Evolutionary conservation across 2,888 invertebrate species (phyloP).

Genomic region (Philopedon plagiatum): DNA sequence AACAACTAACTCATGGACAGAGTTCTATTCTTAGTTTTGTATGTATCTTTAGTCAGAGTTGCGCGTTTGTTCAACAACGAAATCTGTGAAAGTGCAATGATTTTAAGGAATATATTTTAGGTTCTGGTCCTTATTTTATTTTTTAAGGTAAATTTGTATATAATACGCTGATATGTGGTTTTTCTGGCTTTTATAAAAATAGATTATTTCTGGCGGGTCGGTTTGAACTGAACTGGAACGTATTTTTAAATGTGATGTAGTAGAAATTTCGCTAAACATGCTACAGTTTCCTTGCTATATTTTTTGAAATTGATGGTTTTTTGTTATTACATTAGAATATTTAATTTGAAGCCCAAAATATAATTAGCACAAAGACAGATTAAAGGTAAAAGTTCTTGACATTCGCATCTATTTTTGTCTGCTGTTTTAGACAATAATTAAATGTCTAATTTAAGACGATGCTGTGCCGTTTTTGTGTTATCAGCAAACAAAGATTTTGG

Average conservation of each 20-base stretch:
- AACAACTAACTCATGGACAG: constrained; percentile 67
- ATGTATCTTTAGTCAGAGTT: constrained; percentile 64
- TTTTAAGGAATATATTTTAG: constrained; percentile 57
- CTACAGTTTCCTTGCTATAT: not conserved
- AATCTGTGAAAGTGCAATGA: constrained; percentile 63
- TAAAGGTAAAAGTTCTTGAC: constrained; percentile 49
- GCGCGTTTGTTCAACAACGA: constrained; percentile 59
- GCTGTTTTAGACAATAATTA: constrained; percentile 26
- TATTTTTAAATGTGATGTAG: not conserved
- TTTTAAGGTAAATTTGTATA: constrained; percentile 38
- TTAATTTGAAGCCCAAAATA: constrained; percentile 7
- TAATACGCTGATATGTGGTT: not conserved
- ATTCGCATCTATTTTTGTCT: constrained; percentile 51
- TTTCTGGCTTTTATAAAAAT: not conserved
- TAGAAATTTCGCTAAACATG: not conserved
- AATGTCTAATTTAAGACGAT: constrained; percentile 11
- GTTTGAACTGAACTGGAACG: not conserved
- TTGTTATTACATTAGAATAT: not conserved
- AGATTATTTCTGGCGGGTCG: not conserved
- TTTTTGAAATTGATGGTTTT: not conserved
- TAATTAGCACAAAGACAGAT: not conserved
- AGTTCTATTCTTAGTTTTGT: constrained; percentile 67
- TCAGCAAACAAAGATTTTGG: not conserved
- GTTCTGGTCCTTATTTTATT: constrained; percentile 47
- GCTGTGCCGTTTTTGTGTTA: constrained; percentile 4